Percentiles rank a stretch among this genome's conserved stretches.
phyloP scores from a whole-genome alignment of 2,113 vertebrate genomes.

The Varanus komodoensis region DNA sequence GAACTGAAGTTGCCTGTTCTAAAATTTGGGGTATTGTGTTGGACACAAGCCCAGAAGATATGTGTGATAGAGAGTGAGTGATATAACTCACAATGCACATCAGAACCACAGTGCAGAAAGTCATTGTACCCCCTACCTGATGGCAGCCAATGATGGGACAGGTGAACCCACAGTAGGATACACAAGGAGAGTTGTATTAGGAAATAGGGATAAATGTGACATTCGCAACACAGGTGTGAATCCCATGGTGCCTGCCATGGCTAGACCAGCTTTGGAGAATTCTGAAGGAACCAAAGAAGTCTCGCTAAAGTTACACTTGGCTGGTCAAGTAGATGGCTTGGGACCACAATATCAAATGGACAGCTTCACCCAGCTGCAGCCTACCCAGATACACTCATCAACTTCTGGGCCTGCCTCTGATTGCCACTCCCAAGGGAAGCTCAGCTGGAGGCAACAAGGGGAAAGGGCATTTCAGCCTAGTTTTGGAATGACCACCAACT shows the following conservation, averaged over 20 bases:
- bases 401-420: no score
- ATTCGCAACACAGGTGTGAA: neutral
- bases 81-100: neutral
- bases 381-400: no score
- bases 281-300: neutral
- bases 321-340: no score
- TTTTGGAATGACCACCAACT: no score
- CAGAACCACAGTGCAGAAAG: neutral
- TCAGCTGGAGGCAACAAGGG: no score
- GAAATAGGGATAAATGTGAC: neutral
- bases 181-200: neutral
- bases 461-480: no score
- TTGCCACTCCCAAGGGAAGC: no score
- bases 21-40: neutral
- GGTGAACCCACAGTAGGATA: neutral
- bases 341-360: no score
- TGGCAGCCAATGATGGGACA: neutral
- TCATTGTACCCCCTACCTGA: neutral
- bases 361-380: no score
- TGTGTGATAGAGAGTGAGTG: neutral
- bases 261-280: neutral
- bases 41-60: neutral
- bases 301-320: neutral
- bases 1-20: neutral
- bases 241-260: neutral